Percentiles rank a stretch among this genome's conserved stretches.
These are phyloP conservation scores for Dryobota labecula DNA, from an alignment of 2,888 invertebrate species.

Conservation along the genomic window DNA sequence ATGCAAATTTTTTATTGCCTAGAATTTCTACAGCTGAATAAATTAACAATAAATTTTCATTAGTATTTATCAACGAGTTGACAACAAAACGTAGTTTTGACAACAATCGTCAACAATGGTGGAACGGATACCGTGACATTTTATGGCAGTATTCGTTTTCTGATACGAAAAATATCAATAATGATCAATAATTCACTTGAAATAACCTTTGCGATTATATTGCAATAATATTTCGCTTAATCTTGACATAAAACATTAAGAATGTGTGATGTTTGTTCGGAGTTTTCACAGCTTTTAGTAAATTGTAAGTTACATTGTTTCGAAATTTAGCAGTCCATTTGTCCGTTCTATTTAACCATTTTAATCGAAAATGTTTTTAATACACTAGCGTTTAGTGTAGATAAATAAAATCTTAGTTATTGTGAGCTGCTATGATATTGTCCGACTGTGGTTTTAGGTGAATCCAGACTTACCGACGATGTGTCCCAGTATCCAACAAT, in stretches of 20 bases:
- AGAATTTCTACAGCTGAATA: constrained; percentile 27
- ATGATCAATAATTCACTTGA: constrained; percentile 84
- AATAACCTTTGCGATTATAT: constrained; percentile 84
- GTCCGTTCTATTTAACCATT: constrained; percentile 67
- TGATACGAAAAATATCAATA: constrained; percentile 89
- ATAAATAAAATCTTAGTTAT: constrained; percentile 31
- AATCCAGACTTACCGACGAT: constrained; percentile 94
- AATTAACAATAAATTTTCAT: constrained; percentile 47
- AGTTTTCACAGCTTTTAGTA: constrained; percentile 97
- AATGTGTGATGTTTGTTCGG: constrained; percentile 98
- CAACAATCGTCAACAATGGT: constrained; percentile 90
- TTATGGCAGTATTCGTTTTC: constrained; percentile 87
- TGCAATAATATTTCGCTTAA: constrained; percentile 84
- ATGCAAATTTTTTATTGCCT: no score
- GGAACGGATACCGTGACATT: constrained; percentile 89
- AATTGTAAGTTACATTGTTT: constrained; percentile 91
- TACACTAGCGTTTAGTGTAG: constrained; percentile 23
- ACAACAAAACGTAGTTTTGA: constrained; percentile 86
- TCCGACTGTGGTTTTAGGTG: constrained; percentile 91
- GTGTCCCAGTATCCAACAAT: constrained; percentile 94
- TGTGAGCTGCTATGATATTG: constrained; percentile 39
- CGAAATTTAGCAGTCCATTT: constrained; percentile 80
- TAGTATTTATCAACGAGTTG: constrained; percentile 35
- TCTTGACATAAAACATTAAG: constrained; percentile 89
- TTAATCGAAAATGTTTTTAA: constrained; percentile 57